Base-by-base conservation (phyloP, 2,113 vertebrate genomes). In the Xenopus laevis region DNA sequence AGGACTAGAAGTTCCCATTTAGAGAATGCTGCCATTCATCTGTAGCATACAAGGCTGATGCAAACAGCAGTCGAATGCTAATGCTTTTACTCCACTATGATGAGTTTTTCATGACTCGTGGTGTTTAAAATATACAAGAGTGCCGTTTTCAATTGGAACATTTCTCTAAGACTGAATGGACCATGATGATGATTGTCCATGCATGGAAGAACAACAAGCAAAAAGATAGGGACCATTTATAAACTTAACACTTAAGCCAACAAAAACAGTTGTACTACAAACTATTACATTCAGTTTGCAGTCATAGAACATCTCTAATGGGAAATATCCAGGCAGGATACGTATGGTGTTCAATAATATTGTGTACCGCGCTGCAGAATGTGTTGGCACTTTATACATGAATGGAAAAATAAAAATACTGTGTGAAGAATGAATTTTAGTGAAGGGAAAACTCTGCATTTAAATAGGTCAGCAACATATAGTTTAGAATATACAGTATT, bases 221-320 rank as follows among this genome's bases (percentile, higher is more conserved):
- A 91, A 90, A 90, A 86, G 90, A 92, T 88, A 86, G 89, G 84
- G 79, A 84, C 82, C 86, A 92, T 92, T 91, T 90, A 90, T 91
- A 92, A 91, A 82, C 65, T 84, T 84, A 85, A 88, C 87, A 85
- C 86, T 89, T 89, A 89, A 87, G 84, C 86, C 86, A 92, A 90
- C 88, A 88, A 92, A 91, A 91, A 91, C 89, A 90, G 87, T 90
- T 86, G 81, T 84, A 90, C 86, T 84, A 83, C 79, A 81, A 87
- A 86, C 85, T 80, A 90, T 86, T 87, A 90, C 90, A 88, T 83
- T 84, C 86, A 86, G 86, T 89, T 90, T 90, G 88, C 84, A 83
- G 79, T 84, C 86, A 40, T 40, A 40, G 33, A 40, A 40, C 33
- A 40, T 40, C 33, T 6, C 33, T 40, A 7, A 40, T 40, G 33